Conservation (phyloP, 1,140 invertebrate species). For the Zophobas morio region DNA sequence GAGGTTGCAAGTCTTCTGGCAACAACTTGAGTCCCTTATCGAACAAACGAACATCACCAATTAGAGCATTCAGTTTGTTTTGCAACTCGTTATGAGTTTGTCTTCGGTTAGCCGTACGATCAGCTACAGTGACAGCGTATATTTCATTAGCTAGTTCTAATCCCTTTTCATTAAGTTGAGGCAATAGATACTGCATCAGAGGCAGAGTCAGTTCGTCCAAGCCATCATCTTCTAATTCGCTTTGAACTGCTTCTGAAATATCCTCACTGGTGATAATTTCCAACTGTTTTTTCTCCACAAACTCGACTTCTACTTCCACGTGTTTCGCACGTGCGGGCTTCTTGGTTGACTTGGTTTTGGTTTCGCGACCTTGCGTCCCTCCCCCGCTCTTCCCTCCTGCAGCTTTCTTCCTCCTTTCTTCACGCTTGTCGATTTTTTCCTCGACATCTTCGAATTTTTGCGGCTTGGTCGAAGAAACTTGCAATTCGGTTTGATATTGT, state of each 20-base stretch:
- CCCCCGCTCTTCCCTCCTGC: conserved; percentile 89
- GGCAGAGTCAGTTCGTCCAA: conserved; percentile 75
- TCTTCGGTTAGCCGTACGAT: conserved; percentile 76
- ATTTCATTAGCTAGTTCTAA: conserved; percentile 76
- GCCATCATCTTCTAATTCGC: conserved; percentile 76
- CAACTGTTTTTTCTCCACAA: conserved; percentile 70
- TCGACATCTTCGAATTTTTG: conserved; percentile 66
- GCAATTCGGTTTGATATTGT: conserved; percentile 74
- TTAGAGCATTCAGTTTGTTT: conserved; percentile 84
- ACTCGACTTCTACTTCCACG: conserved; percentile 75
- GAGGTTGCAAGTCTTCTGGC: conserved; percentile 74
- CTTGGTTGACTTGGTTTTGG: conserved; percentile 95
- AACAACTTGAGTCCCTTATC: conserved; percentile 87
- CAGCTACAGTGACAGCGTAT: conserved; percentile 79
- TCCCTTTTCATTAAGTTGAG: conserved; percentile 73
- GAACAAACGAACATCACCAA: conserved; percentile 85
- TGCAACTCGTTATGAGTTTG: conserved; percentile 86
- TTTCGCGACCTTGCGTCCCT: conserved; percentile 93
- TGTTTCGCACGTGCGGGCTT: conserved; percentile 74
- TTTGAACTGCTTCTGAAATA: conserved; percentile 77
- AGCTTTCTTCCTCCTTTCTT: conserved; percentile 91
- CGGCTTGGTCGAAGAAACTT: conserved; percentile 69
- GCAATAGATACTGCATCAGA: conserved; percentile 75
- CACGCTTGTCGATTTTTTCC: conserved; percentile 84
- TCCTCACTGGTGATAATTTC: conserved; percentile 80